These are phyloP conservation scores for Anticlea derivata DNA, from an alignment of 2,888 invertebrate genomes.

Conservation along the genomic window DNA sequence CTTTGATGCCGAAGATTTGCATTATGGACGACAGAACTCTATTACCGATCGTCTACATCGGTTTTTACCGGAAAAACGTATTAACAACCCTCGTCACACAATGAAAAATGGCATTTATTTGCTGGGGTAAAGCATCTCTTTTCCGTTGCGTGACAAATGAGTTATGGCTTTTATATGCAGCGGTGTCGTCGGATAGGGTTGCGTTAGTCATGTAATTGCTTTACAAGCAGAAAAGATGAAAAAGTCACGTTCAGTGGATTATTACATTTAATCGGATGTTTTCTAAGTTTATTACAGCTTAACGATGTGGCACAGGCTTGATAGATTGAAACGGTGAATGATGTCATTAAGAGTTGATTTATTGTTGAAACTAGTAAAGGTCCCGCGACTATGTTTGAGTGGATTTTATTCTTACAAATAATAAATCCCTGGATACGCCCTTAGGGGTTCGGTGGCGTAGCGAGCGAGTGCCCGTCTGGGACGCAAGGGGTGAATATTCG, in stretches of 20 bases:
- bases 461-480: too few species aligned
- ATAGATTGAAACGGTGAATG: constrained; percentile 36
- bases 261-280: constrained; percentile 50
- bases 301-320: constrained; percentile 29
- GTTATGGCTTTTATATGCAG: constrained; percentile 42
- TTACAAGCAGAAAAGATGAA: constrained; percentile 59
- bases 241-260: constrained; percentile 54
- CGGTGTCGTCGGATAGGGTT: constrained; percentile 40
- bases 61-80: constrained; percentile 31
- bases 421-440: too few species aligned
- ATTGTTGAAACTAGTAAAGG: neutral
- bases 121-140: neutral
- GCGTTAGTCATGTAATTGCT: constrained; percentile 61
- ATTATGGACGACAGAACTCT: constrained; percentile 44
- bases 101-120: constrained; percentile 21
- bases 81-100: constrained; percentile 9
- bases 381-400: too few species aligned
- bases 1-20: constrained; percentile 44
- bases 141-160: constrained; percentile 11
- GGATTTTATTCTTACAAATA: too few species aligned
- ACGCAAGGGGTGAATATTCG: too few species aligned
- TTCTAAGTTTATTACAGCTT: constrained; percentile 43
- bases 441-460: too few species aligned
- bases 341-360: constrained; percentile 14
- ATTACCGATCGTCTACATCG: constrained; percentile 42